Evolutionary conservation across 1,140 invertebrate species (phyloP), one percentile per base, ranked within the genome.

Genomic region (Eufriesea mexicana): DNA sequence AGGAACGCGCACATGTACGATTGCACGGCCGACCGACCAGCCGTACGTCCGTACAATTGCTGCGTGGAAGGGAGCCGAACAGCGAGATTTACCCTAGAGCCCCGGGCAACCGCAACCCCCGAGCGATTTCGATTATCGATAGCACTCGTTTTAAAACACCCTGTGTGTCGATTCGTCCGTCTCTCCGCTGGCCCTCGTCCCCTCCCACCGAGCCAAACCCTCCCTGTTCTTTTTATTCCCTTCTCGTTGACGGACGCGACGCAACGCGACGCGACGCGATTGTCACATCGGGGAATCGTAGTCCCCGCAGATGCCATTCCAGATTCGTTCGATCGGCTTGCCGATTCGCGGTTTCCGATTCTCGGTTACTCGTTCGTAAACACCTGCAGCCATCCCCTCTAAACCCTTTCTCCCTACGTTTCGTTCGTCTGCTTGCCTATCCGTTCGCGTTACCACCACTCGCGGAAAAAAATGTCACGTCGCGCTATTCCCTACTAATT

Each of bases 101-200:
- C 86, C 86, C 80, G 87, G 86, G 86, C 84, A 89, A 88, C 80
- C 88, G 90, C 90, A 91, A 92, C 91, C 92, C 92, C 91, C 89
- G 76, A 67, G 90, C 90, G 92, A 92, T 93, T 93, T 93, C 92
- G 92, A 92, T 93, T 93, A 93, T 91, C 92, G 92, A 93, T 93
- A 93, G 91, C 91, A 92, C 92, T 92, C 92, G 92, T 92, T 92
- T 93, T 93, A 93, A 93, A 93, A 93, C 91, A 93, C 90, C 91
- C 91, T 78, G 91, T 91, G 90, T 90, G 90, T 90, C 90, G 92
- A 92, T 93, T 90, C 92, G 89, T 89, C 88, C 76, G 77, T 86
- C 76, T 72, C 84, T 70, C 74, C 86, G 84, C 84, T 89, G 66
- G 45, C 77, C 71, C 80, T 76, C 83, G 79, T 81, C 84, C 72